Conservation (phyloP, 2,888 invertebrate species). For the Miltochrista miniata region DNA sequence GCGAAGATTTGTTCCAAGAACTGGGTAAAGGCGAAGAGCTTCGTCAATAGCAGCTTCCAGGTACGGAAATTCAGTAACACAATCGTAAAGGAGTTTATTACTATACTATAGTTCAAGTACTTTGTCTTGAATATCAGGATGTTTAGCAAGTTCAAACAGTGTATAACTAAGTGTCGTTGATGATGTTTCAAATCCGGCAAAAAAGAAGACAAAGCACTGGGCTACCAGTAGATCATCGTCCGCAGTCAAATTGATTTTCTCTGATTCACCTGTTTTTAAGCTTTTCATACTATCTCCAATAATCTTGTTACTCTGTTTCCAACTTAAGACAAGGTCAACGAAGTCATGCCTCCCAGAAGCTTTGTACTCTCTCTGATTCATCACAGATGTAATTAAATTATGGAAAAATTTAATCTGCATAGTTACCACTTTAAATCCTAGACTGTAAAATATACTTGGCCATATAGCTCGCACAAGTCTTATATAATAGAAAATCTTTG, state of each 20-base stretch:
- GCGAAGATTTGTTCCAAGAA: conserved; percentile 42
- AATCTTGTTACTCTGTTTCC: conserved; percentile 43
- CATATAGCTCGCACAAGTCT: conserved; percentile 37
- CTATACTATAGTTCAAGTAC: conserved; percentile 33
- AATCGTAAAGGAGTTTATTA: conserved; percentile 46
- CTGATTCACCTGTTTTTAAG: conserved; percentile 29
- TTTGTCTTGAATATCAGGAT: conserved; percentile 37
- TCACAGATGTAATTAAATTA: conserved; percentile 41
- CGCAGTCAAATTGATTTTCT: conserved; percentile 42
- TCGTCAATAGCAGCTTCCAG: conserved; percentile 51
- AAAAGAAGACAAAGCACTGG: conserved; percentile 77
- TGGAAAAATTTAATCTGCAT: conserved; percentile 42
- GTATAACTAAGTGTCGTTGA: conserved; percentile 45
- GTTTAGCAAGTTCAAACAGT: too few relatives aligned
- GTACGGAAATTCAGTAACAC: conserved; percentile 47
- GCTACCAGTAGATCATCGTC: conserved; percentile 70
- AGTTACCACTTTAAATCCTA: conserved; percentile 39
- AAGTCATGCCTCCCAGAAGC: conserved; percentile 50
- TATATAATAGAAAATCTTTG: conserved; percentile 23
- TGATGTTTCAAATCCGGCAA: conserved; percentile 58
- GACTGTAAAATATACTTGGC: conserved; percentile 42
- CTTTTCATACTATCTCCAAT: conserved; percentile 47
- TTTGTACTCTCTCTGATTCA: conserved; percentile 38
- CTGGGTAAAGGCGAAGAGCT: conserved; percentile 49
- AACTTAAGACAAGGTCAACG: conserved; percentile 48